These are phyloP conservation scores for Artibeus lituratus DNA, from an alignment of 2,797 vertebrate genomes.

Conservation along the genomic window DNA sequence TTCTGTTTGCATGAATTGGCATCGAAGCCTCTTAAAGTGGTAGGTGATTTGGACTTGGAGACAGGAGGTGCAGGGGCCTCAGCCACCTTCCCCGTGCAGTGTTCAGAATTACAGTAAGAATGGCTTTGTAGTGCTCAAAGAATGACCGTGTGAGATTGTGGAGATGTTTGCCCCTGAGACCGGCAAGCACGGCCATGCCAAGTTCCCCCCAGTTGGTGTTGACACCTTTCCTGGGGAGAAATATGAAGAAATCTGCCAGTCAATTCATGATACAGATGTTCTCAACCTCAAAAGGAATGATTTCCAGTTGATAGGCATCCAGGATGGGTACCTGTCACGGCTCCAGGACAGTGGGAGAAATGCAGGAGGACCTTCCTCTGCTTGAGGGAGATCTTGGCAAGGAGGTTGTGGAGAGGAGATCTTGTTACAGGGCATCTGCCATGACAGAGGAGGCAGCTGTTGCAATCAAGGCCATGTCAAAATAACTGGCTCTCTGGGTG, in stretches of 20 bases:
- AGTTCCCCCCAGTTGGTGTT: slow-evolving; percentile 93
- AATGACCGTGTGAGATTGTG: slow-evolving; percentile 92
- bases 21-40: slow-evolving; percentile 76
- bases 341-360: slow-evolving; percentile 90
- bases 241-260: slow-evolving; percentile 94
- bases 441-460: slow-evolving; percentile 92
- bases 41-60: slow-evolving; percentile 89
- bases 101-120: slow-evolving; percentile 92
- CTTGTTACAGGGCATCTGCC: slow-evolving; percentile 90
- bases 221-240: slow-evolving; percentile 95
- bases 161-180: slow-evolving; percentile 96
- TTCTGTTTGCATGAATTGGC: slow-evolving; percentile 48
- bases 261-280: slow-evolving; percentile 95
- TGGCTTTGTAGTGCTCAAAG: slow-evolving; percentile 91
- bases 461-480: slow-evolving; percentile 90
- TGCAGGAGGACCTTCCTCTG: slow-evolving; percentile 91
- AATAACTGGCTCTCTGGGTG: slow-evolving; percentile 87
- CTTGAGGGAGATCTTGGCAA: slow-evolving; percentile 91
- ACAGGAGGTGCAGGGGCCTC: slow-evolving; percentile 92
- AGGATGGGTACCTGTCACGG: slow-evolving; percentile 91
- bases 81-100: slow-evolving; percentile 91
- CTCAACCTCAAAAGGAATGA: slow-evolving; percentile 94
- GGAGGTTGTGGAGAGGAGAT: slow-evolving; percentile 92
- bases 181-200: slow-evolving; percentile 92
- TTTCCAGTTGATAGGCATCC: slow-evolving; percentile 93